Evolutionary conservation across 92 coral and sea anemone genomes (phyloP), one percentile per base, ranked within the genome.

Genomic region (Phymanthus crucifer): DNA sequence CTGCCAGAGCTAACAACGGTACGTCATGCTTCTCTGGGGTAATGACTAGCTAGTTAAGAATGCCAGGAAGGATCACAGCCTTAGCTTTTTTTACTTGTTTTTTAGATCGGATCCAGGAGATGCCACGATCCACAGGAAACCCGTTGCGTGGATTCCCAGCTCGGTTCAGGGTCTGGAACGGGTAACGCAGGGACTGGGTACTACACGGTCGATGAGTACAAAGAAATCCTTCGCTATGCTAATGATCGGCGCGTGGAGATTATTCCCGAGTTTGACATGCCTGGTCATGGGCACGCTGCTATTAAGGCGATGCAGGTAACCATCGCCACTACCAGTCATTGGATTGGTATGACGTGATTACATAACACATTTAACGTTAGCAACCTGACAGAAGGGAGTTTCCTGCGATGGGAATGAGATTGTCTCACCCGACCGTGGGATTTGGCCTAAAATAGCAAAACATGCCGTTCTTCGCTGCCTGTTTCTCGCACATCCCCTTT

Each of bases 181-280:
- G 94, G 92, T 4, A 95, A 89, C 76, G 83, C 99, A 0, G 99
- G 99, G 17, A 90, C 94, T 52, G 98, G 99, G 18, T 93, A 69
- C 81, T 90, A 90, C 83, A 89, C 97, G n/a, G 96, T 93, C 19
- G 45, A 80, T 29, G 99, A 93, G 7, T 95, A 95, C 86, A 84
- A 87, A 77, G 97, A 95, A 48, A 93, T 95, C 73, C 89, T 95
- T 18, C 65, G 84, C 75, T 92, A 88, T 76, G 99, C 96, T 43
- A 84, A 89, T 16, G 89, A 82, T 66, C 84, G 94, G 26, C 95
- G 91, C 71, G 93, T 95, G 61, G 93, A 93, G 76, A 85, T 95
- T 2, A 95, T 95, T 38, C 99, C 99, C 3, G 99, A 95, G 87
- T 95, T 93, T 81, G 99, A 95, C 85, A 95, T 95, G 99, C 99